Evolutionary conservation across 2,888 invertebrate species (phyloP), one percentile per base, ranked within the genome.

Genomic region (Lasioglossum oenotherae): DNA sequence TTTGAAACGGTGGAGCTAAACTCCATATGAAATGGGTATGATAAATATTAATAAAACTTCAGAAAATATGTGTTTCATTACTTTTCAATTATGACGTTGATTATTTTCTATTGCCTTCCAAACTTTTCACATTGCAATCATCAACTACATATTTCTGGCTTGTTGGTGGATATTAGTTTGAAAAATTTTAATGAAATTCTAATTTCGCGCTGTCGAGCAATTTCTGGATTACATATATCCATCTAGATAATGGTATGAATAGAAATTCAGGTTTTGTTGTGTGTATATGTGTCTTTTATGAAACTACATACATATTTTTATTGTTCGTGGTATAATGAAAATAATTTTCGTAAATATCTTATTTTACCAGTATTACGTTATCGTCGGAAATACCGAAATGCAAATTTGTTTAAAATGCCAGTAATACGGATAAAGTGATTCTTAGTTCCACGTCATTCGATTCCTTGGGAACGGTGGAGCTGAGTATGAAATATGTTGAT

Each of bases 401-500:
- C 8, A 57, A 57, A 57, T 57, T 57, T 57, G 57, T 57, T 57
- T n/a, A 57, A 57, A 57, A 57, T n/a, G 12, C n/a, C 57, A 57
- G 57, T 57, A 57, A 57, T 31, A 31, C 31, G 2, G 2, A 19
- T 64, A 64, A 64, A 31, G 64, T 8, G 31, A 64, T 31, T 23
- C 23, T 35, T 69, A 23, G 38, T 69, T 69, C 71, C 71, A 71
- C 71, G 64, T 19, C 1, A 35, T 77, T 49, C 44, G 67, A 53
- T n/a, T 38, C 35, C n/a, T 38, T 27, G 38, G n/a, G 31, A 76
- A 57, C 10, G n/a, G 69, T 31, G 46, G n/a, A 38, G 38, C 27
- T 5, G 3, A 60, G 73, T 74, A 44, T 77, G 69, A 82, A 74
- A 84, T 78, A 74, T 57, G 69, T 35, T 19, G 35, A 10, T 44